Conservation (phyloP, 1,140 invertebrate species). For the Atta colombica region DNA sequence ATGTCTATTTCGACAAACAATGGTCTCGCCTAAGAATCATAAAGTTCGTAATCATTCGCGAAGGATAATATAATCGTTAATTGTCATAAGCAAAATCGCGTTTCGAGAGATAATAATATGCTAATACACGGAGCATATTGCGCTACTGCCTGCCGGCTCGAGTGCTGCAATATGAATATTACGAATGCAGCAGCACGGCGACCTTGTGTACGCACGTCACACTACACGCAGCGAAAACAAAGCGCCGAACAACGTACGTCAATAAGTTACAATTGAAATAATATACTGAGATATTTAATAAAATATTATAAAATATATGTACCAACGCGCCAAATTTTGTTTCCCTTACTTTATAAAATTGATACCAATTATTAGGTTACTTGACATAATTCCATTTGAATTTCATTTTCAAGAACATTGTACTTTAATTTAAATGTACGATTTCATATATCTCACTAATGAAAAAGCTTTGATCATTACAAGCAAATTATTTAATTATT, state of each 20-base stretch:
- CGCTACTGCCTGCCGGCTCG: not conserved
- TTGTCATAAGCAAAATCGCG: not conserved
- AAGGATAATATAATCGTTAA: not conserved
- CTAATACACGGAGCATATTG: not conserved
- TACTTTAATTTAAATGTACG: not conserved
- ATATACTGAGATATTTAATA: not conserved
- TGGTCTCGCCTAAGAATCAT: not conserved
- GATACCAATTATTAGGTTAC: not conserved
- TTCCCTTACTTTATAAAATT: not conserved
- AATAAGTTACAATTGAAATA: not conserved
- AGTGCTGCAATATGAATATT: not conserved
- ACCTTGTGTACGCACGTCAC: not conserved
- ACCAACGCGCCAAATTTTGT: not conserved
- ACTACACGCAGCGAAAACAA: not conserved
- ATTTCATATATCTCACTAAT: not conserved
- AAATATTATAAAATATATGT: not conserved
- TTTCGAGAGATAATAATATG: not conserved
- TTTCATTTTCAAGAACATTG: not conserved
- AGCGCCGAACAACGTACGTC: not conserved
- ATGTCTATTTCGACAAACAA: not conserved
- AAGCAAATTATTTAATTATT: constrained; percentile 7
- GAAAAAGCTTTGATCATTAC: not conserved
- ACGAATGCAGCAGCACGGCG: not conserved
- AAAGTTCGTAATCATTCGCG: not conserved
- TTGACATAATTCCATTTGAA: not conserved